phyloP scores from a whole-genome alignment of 2,888 invertebrate species.

The Pteria penguin region DNA sequence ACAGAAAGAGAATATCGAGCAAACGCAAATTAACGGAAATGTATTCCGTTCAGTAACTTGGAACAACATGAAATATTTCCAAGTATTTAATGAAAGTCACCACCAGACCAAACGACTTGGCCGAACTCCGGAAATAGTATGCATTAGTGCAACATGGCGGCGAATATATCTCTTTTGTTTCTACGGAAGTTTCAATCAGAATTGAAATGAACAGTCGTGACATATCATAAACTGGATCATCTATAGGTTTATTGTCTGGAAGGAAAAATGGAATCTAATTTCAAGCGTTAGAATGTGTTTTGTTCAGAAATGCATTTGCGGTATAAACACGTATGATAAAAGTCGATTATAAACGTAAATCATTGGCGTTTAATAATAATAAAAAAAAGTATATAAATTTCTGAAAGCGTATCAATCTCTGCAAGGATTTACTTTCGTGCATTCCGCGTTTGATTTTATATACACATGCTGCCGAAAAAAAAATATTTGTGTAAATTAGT shows the following conservation, averaged over 20 bases:
- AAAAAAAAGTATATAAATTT: no score
- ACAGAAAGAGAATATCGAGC: conserved; percentile 10
- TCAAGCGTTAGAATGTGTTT: no score
- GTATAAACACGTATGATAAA: no score
- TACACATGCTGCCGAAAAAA: no score
- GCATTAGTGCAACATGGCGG: conserved; percentile 4
- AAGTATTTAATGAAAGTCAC: background rate
- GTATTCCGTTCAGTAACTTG: background rate
- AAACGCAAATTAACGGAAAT: conserved; percentile 4
- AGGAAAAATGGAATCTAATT: no score
- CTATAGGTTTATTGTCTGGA: background rate
- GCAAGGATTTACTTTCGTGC: no score
- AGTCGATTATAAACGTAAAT: no score
- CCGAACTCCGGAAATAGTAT: background rate
- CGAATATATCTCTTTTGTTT: conserved; percentile 3
- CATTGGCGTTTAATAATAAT: no score
- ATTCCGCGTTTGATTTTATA: no score
- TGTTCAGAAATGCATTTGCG: no score
- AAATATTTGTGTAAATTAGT: no score
- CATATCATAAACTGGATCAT: background rate
- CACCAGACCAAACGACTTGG: background rate
- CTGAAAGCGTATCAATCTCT: no score
- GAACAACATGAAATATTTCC: background rate
- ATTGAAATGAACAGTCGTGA: conserved; percentile 18
- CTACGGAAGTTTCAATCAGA: conserved; percentile 18